Evolutionary conservation across 2,888 invertebrate genomes (phyloP).

Genomic region (Papilio gigon): DNA sequence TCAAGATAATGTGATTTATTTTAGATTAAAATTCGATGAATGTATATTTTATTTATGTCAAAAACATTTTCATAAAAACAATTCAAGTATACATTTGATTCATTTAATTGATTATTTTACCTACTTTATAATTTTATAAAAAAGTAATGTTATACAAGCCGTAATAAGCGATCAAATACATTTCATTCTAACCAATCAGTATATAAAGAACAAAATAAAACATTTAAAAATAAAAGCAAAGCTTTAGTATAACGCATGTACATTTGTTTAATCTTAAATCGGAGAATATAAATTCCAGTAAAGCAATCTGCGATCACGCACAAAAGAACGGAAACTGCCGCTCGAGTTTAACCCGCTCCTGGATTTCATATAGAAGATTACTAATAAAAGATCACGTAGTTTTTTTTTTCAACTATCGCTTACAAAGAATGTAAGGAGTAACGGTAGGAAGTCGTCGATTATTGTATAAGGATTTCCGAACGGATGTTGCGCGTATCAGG

Average conservation of each 20-base stretch:
- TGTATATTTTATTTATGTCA: too few relatives aligned
- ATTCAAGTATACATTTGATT: too few relatives aligned
- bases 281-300: constrained; percentile 42
- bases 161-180: not conserved
- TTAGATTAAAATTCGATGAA: not conserved
- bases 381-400: constrained; percentile 64
- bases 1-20: not conserved
- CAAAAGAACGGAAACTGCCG: constrained; percentile 69
- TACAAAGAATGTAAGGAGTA: constrained; percentile 57
- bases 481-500: constrained; percentile 70
- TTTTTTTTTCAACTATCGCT: constrained; percentile 59
- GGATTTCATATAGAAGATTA: constrained; percentile 66
- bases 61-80: too few relatives aligned
- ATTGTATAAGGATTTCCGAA: constrained; percentile 73
- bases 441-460: constrained; percentile 76
- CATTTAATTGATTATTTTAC: too few relatives aligned
- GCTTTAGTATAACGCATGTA: constrained; percentile 29
- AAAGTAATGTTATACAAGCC: too few relatives aligned
- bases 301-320: constrained; percentile 47
- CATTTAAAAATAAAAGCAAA: not conserved
- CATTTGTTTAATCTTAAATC: constrained; percentile 41
- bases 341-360: constrained; percentile 66
- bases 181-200: not conserved
- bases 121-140: too few relatives aligned
- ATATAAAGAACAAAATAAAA: not conserved